phyloP scores from a whole-genome alignment of 2,113 vertebrate genomes.

The Scomber colias region DNA sequence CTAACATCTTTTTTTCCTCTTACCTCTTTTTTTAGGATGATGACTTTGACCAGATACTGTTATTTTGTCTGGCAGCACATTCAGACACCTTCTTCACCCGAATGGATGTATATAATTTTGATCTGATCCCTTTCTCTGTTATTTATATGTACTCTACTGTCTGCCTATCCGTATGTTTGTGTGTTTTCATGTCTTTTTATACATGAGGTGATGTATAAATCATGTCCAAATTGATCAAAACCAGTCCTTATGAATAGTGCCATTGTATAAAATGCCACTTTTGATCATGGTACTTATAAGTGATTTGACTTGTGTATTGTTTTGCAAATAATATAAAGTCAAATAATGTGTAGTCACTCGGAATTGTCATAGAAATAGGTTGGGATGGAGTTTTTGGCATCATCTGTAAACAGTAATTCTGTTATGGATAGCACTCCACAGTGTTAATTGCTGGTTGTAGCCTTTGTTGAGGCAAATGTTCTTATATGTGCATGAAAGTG shows the following conservation, averaged over 20 bases:
- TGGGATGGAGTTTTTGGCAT: not conserved
- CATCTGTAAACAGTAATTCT: slow-evolving; percentile 2
- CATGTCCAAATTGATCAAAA: slow-evolving; percentile 36
- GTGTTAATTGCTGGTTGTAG: slow-evolving; percentile 37
- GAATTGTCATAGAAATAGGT: slow-evolving; percentile 1
- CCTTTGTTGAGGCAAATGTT: slow-evolving; percentile 30
- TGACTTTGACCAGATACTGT: slow-evolving; percentile 26
- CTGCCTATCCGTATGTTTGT: slow-evolving; percentile 46
- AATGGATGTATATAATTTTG: slow-evolving; percentile 63
- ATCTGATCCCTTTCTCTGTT: slow-evolving; percentile 51
- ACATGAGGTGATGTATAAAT: slow-evolving; percentile 14
- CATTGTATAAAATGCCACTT: slow-evolving; percentile 45
- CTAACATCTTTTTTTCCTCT: slow-evolving; percentile 13
- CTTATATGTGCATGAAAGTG: slow-evolving; percentile 22
- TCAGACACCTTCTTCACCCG: slow-evolving; percentile 28
- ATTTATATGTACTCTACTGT: slow-evolving; percentile 70
- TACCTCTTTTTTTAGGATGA: slow-evolving; percentile 17
- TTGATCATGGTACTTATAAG: slow-evolving; percentile 19
- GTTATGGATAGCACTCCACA: slow-evolving; percentile 14
- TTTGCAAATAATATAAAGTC: slow-evolving; percentile 32
- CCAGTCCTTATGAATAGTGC: slow-evolving; percentile 42
- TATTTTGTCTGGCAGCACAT: slow-evolving; percentile 32
- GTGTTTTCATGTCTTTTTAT: slow-evolving; percentile 63
- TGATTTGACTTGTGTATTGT: slow-evolving; percentile 32
- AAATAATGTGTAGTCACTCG: not conserved